Evolutionary conservation across 2,888 invertebrate genomes (phyloP).

Genomic region (Schizotus pectinicornis): DNA sequence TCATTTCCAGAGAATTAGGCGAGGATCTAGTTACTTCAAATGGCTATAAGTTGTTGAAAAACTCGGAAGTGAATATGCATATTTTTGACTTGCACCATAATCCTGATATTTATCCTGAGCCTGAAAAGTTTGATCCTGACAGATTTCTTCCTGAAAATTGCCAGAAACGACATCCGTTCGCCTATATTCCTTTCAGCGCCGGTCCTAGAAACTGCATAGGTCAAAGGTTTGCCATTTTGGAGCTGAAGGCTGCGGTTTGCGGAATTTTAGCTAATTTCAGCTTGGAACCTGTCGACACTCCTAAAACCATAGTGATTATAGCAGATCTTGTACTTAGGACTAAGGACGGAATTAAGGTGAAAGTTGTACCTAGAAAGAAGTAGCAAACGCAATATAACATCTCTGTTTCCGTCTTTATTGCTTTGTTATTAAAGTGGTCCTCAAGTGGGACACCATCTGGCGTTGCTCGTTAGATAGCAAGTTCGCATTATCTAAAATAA

Average conservation of each 20-base stretch:
- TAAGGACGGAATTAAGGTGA: constrained; percentile 55
- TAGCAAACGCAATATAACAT: too few relatives aligned
- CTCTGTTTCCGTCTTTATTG: too few relatives aligned
- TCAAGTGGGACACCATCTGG: too few relatives aligned
- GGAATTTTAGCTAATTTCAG: constrained; percentile 62
- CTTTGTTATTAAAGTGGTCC: too few relatives aligned
- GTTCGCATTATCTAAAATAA: too few relatives aligned
- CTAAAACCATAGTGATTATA: constrained; percentile 55
- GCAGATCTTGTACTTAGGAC: constrained; percentile 61
- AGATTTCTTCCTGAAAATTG: constrained; percentile 52
- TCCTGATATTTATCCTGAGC: constrained; percentile 57
- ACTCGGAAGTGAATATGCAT: constrained; percentile 61
- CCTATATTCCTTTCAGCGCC: constrained; percentile 56
- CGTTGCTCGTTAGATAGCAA: too few relatives aligned
- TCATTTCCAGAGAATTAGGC: constrained; percentile 62
- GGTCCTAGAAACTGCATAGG: constrained; percentile 55
- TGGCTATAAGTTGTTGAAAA: constrained; percentile 58
- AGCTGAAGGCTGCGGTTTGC: constrained; percentile 61
- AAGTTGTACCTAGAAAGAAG: constrained; percentile 30
- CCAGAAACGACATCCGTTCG: constrained; percentile 53
- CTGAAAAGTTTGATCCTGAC: constrained; percentile 55
- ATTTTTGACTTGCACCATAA: constrained; percentile 60
- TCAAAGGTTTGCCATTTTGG: constrained; percentile 20
- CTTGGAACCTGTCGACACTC: constrained; percentile 58
- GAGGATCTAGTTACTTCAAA: constrained; percentile 28